phyloP scores from a whole-genome alignment of 2,888 invertebrate genomes.

The Spialia ferax region DNA sequence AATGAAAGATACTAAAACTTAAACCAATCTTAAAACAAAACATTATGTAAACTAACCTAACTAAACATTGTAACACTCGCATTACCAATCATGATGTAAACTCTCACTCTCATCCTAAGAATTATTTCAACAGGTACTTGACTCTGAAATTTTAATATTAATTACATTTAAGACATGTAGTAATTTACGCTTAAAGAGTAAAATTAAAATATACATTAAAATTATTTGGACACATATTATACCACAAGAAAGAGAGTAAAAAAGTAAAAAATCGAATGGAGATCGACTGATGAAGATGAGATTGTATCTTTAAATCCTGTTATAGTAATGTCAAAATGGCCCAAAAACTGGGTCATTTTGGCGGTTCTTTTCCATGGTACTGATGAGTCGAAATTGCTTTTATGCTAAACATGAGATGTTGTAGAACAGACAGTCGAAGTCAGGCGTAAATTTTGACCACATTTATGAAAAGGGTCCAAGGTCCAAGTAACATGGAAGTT shows the following conservation, averaged over 20 bases:
- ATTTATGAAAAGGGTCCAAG: too few relatives aligned
- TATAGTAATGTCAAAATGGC: too few relatives aligned
- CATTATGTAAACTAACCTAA: background rate
- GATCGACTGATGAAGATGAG: too few relatives aligned
- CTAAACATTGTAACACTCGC: constrained; percentile 10
- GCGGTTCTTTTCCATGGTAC: too few relatives aligned
- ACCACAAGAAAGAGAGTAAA: constrained; percentile 10
- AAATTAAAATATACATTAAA: constrained; percentile 22
- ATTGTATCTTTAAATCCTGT: too few relatives aligned
- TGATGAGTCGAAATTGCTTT: too few relatives aligned
- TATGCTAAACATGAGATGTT: too few relatives aligned
- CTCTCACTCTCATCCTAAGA: constrained; percentile 24
- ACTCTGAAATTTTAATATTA: constrained; percentile 35
- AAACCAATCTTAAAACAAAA: background rate
- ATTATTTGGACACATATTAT: background rate
- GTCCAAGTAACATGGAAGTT: too few relatives aligned
- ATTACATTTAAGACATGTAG: constrained; percentile 27
- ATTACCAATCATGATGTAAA: constrained; percentile 18
- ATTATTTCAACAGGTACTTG: constrained; percentile 37
- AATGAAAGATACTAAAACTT: background rate
- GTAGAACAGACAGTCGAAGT: too few relatives aligned
- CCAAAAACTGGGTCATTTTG: too few relatives aligned
- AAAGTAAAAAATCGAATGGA: too few relatives aligned
- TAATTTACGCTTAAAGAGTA: constrained; percentile 26
- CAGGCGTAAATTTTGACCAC: too few relatives aligned